Conservation (phyloP, 30 jellyfish, hydroid and myxozoan species). For the Catostylus mosaicus region DNA sequence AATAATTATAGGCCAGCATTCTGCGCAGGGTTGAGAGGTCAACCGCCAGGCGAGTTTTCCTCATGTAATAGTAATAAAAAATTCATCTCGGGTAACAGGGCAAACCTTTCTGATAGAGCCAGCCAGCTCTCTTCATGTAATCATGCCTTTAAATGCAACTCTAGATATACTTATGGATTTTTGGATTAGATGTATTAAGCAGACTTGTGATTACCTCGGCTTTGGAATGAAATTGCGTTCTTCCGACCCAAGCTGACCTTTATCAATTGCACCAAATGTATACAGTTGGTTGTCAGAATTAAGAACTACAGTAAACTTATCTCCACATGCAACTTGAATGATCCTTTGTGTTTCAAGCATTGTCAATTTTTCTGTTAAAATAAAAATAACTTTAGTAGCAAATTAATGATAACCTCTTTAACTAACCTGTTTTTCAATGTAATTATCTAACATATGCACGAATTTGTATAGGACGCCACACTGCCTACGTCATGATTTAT, state of each 20-base stretch:
- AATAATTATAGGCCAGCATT: too few species aligned
- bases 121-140: not conserved
- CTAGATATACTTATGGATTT: not conserved
- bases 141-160: too few species aligned
- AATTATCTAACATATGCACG: not conserved
- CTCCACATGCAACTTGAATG: conserved; percentile 80
- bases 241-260: conserved; percentile 84
- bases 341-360: conserved; percentile 55
- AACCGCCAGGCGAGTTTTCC: too few species aligned
- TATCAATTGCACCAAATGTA: conserved; percentile 75
- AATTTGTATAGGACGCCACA: too few species aligned
- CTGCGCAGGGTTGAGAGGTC: too few species aligned
- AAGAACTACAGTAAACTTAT: conserved; percentile 63
- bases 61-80: too few species aligned
- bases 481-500: not conserved
- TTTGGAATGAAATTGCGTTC: not conserved
- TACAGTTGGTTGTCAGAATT: conserved; percentile 62
- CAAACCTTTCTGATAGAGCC: not conserved
- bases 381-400: not conserved
- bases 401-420: not conserved
- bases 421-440: too few species aligned
- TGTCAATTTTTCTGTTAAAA: conserved; percentile 42
- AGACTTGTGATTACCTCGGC: conserved; percentile 19
- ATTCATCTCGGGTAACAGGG: not conserved
- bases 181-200: too few species aligned